phyloP scores from a whole-genome alignment of 2,888 invertebrate species.

The Thalpophila matura region DNA sequence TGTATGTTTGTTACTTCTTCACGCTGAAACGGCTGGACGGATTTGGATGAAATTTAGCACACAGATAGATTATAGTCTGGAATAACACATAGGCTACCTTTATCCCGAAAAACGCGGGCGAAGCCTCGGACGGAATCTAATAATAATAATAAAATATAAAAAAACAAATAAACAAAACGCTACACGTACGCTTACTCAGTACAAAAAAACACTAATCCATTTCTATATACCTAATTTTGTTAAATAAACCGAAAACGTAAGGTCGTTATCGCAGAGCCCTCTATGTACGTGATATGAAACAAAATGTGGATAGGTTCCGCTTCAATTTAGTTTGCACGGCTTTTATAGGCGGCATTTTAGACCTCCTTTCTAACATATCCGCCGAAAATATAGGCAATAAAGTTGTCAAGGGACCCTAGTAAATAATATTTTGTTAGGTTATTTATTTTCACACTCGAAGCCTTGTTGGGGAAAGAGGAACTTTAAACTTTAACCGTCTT shows the following conservation, averaged over 20 bases:
- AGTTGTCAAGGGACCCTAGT: conserved; percentile 50
- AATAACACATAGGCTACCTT: too few relatives aligned
- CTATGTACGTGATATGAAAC: conserved; percentile 76
- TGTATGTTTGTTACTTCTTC: too few relatives aligned
- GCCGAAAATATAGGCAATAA: conserved; percentile 57
- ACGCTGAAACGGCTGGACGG: too few relatives aligned
- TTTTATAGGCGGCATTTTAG: conserved; percentile 68
- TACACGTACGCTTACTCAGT: neutral
- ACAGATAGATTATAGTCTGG: too few relatives aligned
- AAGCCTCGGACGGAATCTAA: too few relatives aligned
- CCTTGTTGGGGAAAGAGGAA: neutral
- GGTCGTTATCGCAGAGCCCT: conserved; percentile 69
- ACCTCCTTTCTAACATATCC: conserved; percentile 41
- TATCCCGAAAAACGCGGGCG: too few relatives aligned
- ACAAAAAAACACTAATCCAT: conserved; percentile 39
- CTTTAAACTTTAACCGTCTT: neutral
- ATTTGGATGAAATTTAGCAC: too few relatives aligned
- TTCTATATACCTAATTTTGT: conserved; percentile 61
- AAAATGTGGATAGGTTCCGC: conserved; percentile 70
- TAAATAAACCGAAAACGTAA: conserved; percentile 67
- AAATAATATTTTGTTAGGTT: conserved; percentile 51
- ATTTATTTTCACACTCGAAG: neutral
- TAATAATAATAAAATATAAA: too few relatives aligned
- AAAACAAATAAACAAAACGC: neutral
- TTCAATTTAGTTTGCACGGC: conserved; percentile 73